Evolutionary conservation across 2,113 vertebrate species (phyloP), one percentile per base, ranked within the genome.

Genomic region (Poeciliopsis retropinna): DNA sequence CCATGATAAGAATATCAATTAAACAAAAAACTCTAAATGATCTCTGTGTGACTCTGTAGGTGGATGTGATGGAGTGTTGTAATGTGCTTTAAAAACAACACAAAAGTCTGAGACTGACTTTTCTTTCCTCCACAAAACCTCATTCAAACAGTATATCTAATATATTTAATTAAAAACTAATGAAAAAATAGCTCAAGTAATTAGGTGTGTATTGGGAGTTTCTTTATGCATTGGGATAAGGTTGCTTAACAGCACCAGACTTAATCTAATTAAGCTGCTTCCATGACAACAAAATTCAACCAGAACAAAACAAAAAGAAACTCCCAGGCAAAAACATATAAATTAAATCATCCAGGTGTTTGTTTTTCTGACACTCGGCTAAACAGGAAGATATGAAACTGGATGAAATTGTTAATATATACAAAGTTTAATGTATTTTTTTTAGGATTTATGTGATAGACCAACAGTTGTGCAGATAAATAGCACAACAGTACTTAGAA

Each of bases 1-100:
- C 65, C 29, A 37, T 15, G 5, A 47, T 25, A 29, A n/a, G 44
- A 86, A 82, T 86, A 64, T 73, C 70, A 82, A 81, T 76, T 28
- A 12, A 62, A 13, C 31, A 69, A 71, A 34, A 28, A 13, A 25
- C 4, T 1, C 0, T 62, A 72, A 39, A 51, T 57, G n/a, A 41
- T 15, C 39, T 65, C 44, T 11, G 51, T 11, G 47, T 44, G 51
- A 61, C 62, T 65, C 27, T 0, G 60, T 10, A 54, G 60, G 60
- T 60, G 39, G 27, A 39, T 61, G 19, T 67, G 11, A 64, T 57
- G n/a, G n/a, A 54, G 65, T 32, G 39, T 19, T 67, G 22, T 5
- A 44, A 28, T 22, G 25, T 13, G 19, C 34, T 31, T 32, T 9
- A 62, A 62, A 62, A 25, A 44, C 51, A 44, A 44, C 3, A 30